Conservation (phyloP, 2,797 vertebrate species). For the Etheostoma perlongum region DNA sequence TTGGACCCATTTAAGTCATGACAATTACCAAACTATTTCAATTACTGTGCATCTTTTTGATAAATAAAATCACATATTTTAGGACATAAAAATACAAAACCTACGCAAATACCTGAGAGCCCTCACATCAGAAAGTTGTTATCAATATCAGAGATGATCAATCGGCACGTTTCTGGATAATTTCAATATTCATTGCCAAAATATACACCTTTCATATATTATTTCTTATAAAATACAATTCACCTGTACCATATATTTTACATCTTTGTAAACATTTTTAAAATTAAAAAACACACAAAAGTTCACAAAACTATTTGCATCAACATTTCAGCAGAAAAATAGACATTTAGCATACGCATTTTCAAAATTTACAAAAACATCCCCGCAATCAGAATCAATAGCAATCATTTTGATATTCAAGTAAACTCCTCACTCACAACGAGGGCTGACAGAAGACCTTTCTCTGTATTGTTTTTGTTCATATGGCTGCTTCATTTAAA, state of each 20-base stretch:
- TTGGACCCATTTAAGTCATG: conserved; percentile 48
- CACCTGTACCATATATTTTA: conserved; percentile 76
- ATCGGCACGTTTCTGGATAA: conserved; percentile 66
- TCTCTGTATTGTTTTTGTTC: conserved; percentile 24
- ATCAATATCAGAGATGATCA: conserved; percentile 63
- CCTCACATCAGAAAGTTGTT: conserved; percentile 68
- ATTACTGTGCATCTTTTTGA: conserved; percentile 56
- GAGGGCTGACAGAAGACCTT: conserved; percentile 46
- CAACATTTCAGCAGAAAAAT: conserved; percentile 80
- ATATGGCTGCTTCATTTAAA: conserved; percentile 71
- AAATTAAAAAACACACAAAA: conserved; percentile 62
- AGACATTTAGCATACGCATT: conserved; percentile 72
- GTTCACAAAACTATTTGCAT: conserved; percentile 75
- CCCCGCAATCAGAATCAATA: conserved; percentile 59
- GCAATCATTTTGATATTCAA: conserved; percentile 68
- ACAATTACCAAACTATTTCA: conserved; percentile 48
- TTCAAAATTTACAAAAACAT: conserved; percentile 71
- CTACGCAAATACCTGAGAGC: conserved; percentile 83
- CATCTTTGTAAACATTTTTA: conserved; percentile 78
- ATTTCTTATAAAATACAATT: conserved; percentile 81
- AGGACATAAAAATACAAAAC: conserved; percentile 74
- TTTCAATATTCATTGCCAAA: conserved; percentile 80
- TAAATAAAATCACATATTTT: conserved; percentile 71
- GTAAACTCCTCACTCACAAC: conserved; percentile 63
- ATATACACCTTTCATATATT: conserved; percentile 80